phyloP scores from a whole-genome alignment of 1,140 invertebrate genomes.

The Drosophila nikananu region DNA sequence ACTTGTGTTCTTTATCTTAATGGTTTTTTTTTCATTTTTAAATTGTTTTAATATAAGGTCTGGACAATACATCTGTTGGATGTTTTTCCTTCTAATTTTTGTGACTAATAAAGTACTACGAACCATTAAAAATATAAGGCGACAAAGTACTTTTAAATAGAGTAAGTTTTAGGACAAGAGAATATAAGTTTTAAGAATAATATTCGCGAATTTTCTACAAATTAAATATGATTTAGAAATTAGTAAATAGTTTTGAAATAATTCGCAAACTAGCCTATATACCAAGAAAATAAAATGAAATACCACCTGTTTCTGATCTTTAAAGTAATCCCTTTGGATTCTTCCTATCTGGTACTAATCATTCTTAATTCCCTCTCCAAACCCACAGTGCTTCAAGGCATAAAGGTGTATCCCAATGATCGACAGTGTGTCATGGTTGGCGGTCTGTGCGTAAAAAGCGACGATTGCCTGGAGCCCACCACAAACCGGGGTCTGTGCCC shows the following conservation, averaged over 20 bases:
- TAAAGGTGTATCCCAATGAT: slow-evolving; percentile 75
- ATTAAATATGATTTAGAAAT: neutral
- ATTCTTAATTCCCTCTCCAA: neutral
- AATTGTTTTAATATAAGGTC: neutral
- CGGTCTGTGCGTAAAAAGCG: slow-evolving; percentile 75
- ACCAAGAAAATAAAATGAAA: too few relatives aligned
- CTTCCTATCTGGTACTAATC: neutral
- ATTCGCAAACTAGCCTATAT: neutral
- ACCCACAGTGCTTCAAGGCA: slow-evolving; percentile 69
- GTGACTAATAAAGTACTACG: neutral
- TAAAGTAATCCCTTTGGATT: neutral
- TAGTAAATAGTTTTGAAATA: neutral
- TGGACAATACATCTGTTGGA: neutral
- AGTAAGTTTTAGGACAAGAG: too few relatives aligned
- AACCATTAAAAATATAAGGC: neutral
- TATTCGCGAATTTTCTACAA: neutral
- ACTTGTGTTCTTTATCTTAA: neutral
- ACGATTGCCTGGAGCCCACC: slow-evolving; percentile 71
- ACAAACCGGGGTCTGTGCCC: slow-evolving; percentile 81
- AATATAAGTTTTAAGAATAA: too few relatives aligned
- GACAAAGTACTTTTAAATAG: neutral
- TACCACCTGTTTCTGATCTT: neutral
- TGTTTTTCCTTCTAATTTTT: neutral
- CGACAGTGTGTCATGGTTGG: slow-evolving; percentile 76
- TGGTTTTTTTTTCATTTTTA: neutral